Conservation (phyloP, 1,140 invertebrate species). For the Steinernema feltiae region DNA sequence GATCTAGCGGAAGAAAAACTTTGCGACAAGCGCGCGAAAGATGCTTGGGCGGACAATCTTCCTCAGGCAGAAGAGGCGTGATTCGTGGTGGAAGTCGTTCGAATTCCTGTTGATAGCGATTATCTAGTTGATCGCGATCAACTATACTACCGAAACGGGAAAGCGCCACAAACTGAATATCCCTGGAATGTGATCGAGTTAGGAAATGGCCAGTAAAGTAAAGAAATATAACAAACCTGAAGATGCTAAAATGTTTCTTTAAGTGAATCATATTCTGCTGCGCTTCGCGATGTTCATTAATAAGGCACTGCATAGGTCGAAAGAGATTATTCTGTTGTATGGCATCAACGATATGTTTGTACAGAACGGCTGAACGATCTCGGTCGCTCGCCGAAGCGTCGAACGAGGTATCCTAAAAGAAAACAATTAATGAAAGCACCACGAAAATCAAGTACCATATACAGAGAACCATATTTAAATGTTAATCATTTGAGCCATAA, state of each 20-base stretch:
- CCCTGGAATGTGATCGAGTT: slow-evolving; percentile 20
- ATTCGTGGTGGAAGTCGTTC: slow-evolving; percentile 32
- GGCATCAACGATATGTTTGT: slow-evolving; percentile 23
- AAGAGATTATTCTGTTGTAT: slow-evolving; percentile 31
- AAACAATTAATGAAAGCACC: neutral
- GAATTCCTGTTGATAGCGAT: slow-evolving; percentile 27
- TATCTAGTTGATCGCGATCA: slow-evolving; percentile 31
- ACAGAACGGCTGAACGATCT: neutral
- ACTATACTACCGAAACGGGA: slow-evolving; percentile 31
- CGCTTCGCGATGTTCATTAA: slow-evolving; percentile 36
- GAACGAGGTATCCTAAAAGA: neutral
- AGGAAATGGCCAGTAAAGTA: neutral
- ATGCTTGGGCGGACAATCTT: slow-evolving; percentile 32
- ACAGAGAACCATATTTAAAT: neutral
- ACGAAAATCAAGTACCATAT: neutral
- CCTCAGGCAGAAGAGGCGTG: slow-evolving; percentile 23
- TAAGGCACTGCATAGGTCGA: slow-evolving; percentile 27
- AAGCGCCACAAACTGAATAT: slow-evolving; percentile 35
- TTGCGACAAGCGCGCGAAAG: slow-evolving; percentile 35
- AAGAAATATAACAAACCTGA: slow-evolving; percentile 16
- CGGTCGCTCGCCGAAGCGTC: neutral
- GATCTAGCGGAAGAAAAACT: slow-evolving; percentile 38
- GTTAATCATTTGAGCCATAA: neutral
- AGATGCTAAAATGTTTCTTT: slow-evolving; percentile 28
- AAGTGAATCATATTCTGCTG: slow-evolving; percentile 5